Conservation (phyloP, 2,113 vertebrate genomes). For the Pituophis catenifer region DNA sequence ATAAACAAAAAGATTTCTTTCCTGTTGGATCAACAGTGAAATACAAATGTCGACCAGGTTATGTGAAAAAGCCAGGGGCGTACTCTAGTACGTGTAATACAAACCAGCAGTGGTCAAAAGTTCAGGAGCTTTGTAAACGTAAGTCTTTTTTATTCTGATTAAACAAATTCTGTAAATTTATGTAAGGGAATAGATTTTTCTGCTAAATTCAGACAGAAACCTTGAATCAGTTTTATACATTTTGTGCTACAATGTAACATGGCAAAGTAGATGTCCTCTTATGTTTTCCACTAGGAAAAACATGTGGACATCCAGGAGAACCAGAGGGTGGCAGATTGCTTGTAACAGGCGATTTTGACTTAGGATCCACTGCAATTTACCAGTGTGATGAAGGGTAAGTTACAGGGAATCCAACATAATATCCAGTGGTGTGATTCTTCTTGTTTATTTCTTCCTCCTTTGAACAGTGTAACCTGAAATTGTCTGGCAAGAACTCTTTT, state of each 20-base stretch:
- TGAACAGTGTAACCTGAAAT: not conserved
- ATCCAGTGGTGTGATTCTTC: not conserved
- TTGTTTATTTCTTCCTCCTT: not conserved
- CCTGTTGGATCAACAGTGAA: slow-evolving; percentile 58
- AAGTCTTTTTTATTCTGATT: slow-evolving; percentile 55
- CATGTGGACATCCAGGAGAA: slow-evolving; percentile 1
- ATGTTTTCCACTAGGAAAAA: not conserved
- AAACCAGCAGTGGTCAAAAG: slow-evolving; percentile 61
- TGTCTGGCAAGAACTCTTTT: not conserved
- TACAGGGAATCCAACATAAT: not conserved
- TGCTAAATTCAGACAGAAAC: not conserved
- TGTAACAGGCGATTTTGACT: not conserved
- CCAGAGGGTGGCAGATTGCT: not conserved
- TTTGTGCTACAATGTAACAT: not conserved
- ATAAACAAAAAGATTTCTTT: slow-evolving; percentile 52
- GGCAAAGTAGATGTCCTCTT: not conserved
- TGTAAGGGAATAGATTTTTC: not conserved
- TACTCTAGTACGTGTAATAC: slow-evolving; percentile 57
- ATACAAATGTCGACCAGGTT: slow-evolving; percentile 65
- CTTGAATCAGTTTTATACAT: not conserved
- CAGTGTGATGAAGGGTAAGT: not conserved
- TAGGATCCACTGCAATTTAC: not conserved
- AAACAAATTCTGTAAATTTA: not conserved
- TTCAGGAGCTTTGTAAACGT: slow-evolving; percentile 62
- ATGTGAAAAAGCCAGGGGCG: slow-evolving; percentile 3